phyloP scores from a whole-genome alignment of 2,113 vertebrate genomes.

The Siphamia tubifer region DNA sequence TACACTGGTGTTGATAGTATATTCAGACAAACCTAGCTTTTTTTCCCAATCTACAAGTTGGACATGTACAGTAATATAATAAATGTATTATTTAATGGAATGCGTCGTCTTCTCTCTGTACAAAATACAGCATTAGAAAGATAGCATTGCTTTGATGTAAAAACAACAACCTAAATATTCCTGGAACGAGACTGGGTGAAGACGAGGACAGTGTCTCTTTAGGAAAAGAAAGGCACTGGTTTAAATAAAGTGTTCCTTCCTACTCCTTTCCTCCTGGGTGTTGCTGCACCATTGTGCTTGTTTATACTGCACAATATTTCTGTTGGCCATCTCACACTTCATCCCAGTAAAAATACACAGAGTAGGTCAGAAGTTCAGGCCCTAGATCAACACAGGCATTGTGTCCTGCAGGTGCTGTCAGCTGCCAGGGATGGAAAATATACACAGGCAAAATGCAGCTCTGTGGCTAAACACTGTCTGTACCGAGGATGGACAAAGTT shows the following conservation, averaged over 20 bases:
- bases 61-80: slow-evolving; percentile 2
- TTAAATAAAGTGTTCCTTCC: slow-evolving; percentile 64
- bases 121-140: slow-evolving; percentile 10
- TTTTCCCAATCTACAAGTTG: slow-evolving; percentile 34
- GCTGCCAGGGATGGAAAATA: slow-evolving; percentile 28
- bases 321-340: slow-evolving; percentile 45
- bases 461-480: slow-evolving; percentile 11
- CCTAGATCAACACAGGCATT: slow-evolving; percentile 55
- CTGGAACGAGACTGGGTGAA: slow-evolving; percentile 51
- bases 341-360: slow-evolving; percentile 70
- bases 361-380: slow-evolving; percentile 74
- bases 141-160: slow-evolving; percentile 49
- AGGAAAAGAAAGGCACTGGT: background rate
- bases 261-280: slow-evolving; percentile 42
- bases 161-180: slow-evolving; percentile 55
- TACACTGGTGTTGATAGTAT: slow-evolving; percentile 3
- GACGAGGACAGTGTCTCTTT: slow-evolving; percentile 11
- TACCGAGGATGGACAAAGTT: background rate
- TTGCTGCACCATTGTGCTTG: slow-evolving; percentile 53
- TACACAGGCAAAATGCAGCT: slow-evolving; percentile 32
- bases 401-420: slow-evolving; percentile 72
- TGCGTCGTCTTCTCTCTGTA: slow-evolving; percentile 23
- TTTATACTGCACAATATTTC: slow-evolving; percentile 63
- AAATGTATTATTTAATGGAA: slow-evolving; percentile 30
- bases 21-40: slow-evolving; percentile 10